These are phyloP conservation scores for Coluber constrictor DNA, from an alignment of 2,797 vertebrate genomes.

Conservation along the genomic window DNA sequence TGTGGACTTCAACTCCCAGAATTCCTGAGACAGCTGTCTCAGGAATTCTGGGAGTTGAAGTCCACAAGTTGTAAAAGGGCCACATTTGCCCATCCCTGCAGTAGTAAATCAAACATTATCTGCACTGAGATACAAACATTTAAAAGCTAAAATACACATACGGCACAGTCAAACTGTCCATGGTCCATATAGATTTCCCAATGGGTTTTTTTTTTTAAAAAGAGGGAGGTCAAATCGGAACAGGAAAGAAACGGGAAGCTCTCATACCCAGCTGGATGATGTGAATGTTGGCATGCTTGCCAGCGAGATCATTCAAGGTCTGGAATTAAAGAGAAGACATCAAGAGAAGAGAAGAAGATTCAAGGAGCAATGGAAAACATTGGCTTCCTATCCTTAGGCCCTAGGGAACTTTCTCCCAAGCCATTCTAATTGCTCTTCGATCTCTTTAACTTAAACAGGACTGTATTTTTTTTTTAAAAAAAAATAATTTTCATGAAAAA, in stretches of 20 bases:
- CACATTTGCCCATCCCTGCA: neutral
- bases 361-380: neutral
- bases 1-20: no score
- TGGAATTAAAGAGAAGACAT: constrained; percentile 1
- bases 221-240: neutral
- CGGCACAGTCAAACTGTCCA: neutral
- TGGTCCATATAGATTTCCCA: neutral
- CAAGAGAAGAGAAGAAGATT: neutral
- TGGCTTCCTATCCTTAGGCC: neutral
- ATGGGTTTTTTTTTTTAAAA: neutral
- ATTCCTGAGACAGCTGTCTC: no score
- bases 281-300: constrained; percentile 2
- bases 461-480: neutral
- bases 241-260: neutral
- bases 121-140: neutral
- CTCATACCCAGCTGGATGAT: constrained; percentile 4
- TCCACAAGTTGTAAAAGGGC: no score
- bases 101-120: neutral
- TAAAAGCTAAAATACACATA: neutral
- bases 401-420: neutral
- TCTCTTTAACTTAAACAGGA: neutral
- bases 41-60: no score
- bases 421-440: neutral
- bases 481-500: neutral
- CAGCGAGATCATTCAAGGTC: neutral